phyloP scores from a whole-genome alignment of 2,113 vertebrate genomes.

The Callionymus lyra region DNA sequence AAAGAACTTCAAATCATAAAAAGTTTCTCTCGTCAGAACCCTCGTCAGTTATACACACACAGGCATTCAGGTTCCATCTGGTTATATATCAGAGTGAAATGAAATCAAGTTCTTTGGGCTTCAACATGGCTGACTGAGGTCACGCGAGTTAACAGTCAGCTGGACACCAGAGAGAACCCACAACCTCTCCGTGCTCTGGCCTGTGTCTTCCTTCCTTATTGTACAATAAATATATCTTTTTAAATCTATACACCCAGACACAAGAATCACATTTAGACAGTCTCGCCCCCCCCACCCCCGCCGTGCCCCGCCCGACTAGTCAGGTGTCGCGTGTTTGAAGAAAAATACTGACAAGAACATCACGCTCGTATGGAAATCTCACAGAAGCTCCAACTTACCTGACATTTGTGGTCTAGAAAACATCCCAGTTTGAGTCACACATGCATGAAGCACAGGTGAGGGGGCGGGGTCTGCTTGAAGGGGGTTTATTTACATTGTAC shows the following conservation, averaged over 20 bases:
- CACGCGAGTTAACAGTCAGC: constrained; percentile 68
- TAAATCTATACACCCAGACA: constrained; percentile 69
- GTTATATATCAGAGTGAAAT: constrained; percentile 57
- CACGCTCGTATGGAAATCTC: constrained; percentile 69
- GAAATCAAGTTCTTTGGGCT: constrained; percentile 74
- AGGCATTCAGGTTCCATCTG: constrained; percentile 60
- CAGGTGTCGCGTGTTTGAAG: constrained; percentile 67
- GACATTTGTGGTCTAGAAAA: constrained; percentile 73
- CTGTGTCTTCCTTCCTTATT: background rate
- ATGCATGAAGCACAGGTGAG: constrained; percentile 72
- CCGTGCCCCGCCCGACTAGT: constrained; percentile 62
- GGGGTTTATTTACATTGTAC: constrained; percentile 70
- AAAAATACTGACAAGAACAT: constrained; percentile 69
- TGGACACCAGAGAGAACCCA: constrained; percentile 58
- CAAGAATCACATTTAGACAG: constrained; percentile 70
- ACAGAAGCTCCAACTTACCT: constrained; percentile 69
- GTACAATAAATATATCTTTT: constrained; percentile 38
- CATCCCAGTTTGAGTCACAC: constrained; percentile 69
- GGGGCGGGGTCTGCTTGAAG: constrained; percentile 25
- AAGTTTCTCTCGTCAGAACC: constrained; percentile 52
- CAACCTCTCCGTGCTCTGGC: background rate
- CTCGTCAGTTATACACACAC: constrained; percentile 61
- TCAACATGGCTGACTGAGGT: constrained; percentile 67
- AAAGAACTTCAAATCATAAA: constrained; percentile 50
- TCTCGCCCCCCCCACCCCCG: constrained; percentile 23